Evolutionary conservation across 2,797 vertebrate genomes (phyloP).

Genomic region (Avahi laniger): DNA sequence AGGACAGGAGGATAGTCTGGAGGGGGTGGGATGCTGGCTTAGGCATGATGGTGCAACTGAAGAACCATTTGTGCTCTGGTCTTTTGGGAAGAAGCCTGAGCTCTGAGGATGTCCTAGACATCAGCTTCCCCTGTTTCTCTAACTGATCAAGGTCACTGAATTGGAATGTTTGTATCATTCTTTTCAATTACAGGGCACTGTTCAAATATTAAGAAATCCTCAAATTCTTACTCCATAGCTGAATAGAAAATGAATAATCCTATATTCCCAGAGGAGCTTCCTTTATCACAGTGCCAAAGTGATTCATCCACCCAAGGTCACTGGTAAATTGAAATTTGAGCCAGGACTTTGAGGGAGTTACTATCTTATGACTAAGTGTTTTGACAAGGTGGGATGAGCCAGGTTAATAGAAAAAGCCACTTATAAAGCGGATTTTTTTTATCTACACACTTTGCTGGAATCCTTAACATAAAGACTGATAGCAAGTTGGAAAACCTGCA

Average conservation of each 20-base stretch:
- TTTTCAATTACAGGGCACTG: not conserved
- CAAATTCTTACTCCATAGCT: not conserved
- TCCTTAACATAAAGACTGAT: constrained; percentile 58
- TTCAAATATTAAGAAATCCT: constrained; percentile 49
- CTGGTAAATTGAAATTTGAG: constrained; percentile 63
- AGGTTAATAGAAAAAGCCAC: constrained; percentile 67
- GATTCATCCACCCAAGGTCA: constrained; percentile 65
- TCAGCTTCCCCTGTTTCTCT: not conserved
- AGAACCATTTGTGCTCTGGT: not conserved
- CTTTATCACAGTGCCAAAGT: constrained; percentile 44
- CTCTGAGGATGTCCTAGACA: not conserved
- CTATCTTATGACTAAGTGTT: constrained; percentile 47
- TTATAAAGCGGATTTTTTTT: constrained; percentile 11
- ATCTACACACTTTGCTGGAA: constrained; percentile 43
- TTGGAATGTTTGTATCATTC: not conserved
- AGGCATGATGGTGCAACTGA: not conserved
- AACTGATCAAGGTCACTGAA: not conserved
- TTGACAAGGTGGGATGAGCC: constrained; percentile 65
- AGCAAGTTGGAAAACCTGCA: constrained; percentile 49
- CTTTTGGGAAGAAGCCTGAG: not conserved
- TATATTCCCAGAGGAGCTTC: not conserved
- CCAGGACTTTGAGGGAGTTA: constrained; percentile 42
- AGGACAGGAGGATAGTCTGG: accelerated
- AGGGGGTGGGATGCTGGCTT: not conserved
- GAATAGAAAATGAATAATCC: constrained; percentile 41